Conservation (phyloP, 2,888 invertebrate genomes). For the Lomographa bimaculata region DNA sequence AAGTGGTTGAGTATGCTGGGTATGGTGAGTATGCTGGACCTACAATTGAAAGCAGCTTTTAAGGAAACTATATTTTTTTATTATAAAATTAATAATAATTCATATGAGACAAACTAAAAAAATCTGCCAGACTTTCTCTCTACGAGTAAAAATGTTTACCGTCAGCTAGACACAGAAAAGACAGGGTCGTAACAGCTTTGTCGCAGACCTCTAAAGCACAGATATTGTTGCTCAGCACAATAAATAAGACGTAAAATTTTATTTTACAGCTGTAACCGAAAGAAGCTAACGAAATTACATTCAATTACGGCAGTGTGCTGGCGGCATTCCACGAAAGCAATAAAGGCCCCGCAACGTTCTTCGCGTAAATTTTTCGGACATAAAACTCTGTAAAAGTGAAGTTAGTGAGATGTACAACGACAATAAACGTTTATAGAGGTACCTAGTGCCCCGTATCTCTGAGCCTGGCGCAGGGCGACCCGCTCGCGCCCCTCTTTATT, state of each 20-base stretch:
- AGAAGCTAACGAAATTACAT: slow-evolving; percentile 82
- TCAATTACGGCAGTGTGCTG: slow-evolving; percentile 69
- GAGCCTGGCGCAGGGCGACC: slow-evolving; percentile 14
- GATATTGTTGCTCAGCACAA: slow-evolving; percentile 67
- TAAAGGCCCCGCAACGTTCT: slow-evolving; percentile 71
- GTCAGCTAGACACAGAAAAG: no score
- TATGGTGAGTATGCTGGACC: no score
- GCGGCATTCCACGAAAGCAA: slow-evolving; percentile 72
- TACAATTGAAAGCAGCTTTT: no score
- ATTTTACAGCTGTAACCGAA: slow-evolving; percentile 80
- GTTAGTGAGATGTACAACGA: slow-evolving; percentile 79
- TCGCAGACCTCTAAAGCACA: slow-evolving; percentile 26
- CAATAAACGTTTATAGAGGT: slow-evolving; percentile 80
- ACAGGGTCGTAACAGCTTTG: slow-evolving; percentile 10
- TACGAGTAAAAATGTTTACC: no score
- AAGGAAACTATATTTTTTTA: no score
- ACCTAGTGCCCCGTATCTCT: slow-evolving; percentile 32
- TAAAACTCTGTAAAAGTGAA: slow-evolving; percentile 82
- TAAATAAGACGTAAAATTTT: slow-evolving; percentile 82
- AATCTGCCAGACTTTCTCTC: no score
- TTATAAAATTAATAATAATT: no score
- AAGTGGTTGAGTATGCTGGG: no score
- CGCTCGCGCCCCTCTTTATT: slow-evolving; percentile 53
- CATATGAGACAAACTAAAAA: no score
- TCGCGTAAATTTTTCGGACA: slow-evolving; percentile 82